These are phyloP conservation scores for Drosophila mojavensis DNA, from an alignment of 1,140 invertebrate species.

Conservation along the genomic window DNA sequence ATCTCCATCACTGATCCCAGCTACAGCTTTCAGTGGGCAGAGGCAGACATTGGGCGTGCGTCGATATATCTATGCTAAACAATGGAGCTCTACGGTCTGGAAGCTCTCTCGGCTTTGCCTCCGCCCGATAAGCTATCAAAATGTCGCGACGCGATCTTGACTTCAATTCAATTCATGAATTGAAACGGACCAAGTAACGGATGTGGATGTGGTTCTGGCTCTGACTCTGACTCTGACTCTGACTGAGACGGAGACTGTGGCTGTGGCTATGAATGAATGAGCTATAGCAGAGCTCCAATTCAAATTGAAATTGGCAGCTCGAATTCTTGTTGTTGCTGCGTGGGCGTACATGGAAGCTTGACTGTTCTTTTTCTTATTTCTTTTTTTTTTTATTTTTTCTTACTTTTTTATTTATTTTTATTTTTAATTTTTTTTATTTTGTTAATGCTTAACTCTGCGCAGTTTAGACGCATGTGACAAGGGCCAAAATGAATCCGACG, in stretches of 20 bases:
- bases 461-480: neutral
- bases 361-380: neutral
- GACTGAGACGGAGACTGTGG: neutral
- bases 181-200: constrained; percentile 53
- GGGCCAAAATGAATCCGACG: constrained; percentile 21
- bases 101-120: neutral
- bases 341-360: constrained; percentile 6
- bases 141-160: constrained; percentile 58
- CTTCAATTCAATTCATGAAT: constrained; percentile 54
- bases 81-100: constrained; percentile 18
- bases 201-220: constrained; percentile 34
- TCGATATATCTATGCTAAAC: constrained; percentile 36
- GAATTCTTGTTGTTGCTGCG: constrained; percentile 3
- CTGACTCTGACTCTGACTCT: neutral
- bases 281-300: constrained; percentile 5
- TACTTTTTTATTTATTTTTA: too few species aligned
- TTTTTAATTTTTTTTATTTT: too few species aligned
- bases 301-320: constrained; percentile 22
- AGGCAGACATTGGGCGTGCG: constrained; percentile 33
- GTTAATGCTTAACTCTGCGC: neutral
- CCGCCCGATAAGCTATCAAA: constrained; percentile 56
- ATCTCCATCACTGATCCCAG: neutral
- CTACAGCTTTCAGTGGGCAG: constrained; percentile 1
- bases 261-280: constrained; percentile 42
- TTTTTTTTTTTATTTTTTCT: too few species aligned